These are phyloP conservation scores for Ellobius talpinus DNA, from an alignment of 2,113 vertebrate genomes.

Conservation along the genomic window DNA sequence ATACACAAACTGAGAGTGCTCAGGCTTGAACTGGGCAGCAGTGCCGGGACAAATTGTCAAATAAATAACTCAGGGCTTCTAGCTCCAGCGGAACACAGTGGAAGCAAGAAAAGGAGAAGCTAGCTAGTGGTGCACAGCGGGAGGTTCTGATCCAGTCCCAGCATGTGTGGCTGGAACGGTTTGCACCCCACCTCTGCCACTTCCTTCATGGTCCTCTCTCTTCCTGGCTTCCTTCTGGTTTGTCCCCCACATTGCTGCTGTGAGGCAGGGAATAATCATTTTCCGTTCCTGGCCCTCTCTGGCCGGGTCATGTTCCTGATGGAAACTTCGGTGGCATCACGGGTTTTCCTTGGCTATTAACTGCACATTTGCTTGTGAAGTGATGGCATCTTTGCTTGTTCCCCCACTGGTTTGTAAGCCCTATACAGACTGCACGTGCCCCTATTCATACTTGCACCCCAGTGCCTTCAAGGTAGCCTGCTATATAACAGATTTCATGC, in stretches of 20 bases:
- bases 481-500: no score
- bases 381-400: background rate
- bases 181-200: fast-evolving
- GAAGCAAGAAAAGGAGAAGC: background rate
- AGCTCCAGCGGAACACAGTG: background rate
- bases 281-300: background rate
- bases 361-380: background rate
- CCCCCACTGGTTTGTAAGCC: no score
- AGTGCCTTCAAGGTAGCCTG: background rate
- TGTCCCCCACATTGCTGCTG: fast-evolving
- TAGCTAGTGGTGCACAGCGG: fast-evolving
- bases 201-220: no score
- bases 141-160: background rate
- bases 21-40: background rate
- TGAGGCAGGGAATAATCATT: no score
- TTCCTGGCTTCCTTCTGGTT: no score
- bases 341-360: fast-evolving
- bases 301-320: no score
- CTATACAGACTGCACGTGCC: fast-evolving
- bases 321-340: background rate
- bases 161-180: no score
- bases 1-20: background rate
- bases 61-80: no score
- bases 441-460: fast-evolving
- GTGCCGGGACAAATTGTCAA: background rate